Evolutionary conservation across 2,113 vertebrate species (phyloP).

Genomic region (Burhinus bistriatus): DNA sequence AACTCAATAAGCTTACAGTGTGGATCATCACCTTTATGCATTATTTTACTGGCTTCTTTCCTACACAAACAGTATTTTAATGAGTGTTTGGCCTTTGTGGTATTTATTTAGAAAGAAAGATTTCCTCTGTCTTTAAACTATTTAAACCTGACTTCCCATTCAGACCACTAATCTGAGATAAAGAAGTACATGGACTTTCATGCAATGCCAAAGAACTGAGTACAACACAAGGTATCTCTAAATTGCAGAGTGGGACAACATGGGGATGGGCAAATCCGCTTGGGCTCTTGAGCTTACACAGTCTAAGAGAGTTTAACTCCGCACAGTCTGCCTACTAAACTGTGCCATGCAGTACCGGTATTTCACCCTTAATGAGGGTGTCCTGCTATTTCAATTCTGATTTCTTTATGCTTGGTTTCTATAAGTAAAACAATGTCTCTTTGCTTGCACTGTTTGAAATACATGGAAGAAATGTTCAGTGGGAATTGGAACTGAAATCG

Average conservation of each 20-base stretch:
- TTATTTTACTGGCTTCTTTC: constrained; percentile 17
- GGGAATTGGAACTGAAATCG: not conserved
- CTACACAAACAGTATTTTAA: constrained; percentile 22
- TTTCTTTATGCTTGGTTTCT: not conserved
- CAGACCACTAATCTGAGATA: not conserved
- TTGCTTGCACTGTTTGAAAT: not conserved
- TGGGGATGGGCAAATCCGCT: not conserved
- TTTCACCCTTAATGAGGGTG: not conserved
- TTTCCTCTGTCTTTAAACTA: constrained; percentile 28
- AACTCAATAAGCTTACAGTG: not conserved
- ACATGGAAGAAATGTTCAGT: not conserved
- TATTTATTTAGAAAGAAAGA: constrained; percentile 39
- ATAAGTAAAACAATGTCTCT: not conserved
- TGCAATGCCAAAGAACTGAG: not conserved
- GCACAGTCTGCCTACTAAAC: not conserved
- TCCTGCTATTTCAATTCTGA: not conserved
- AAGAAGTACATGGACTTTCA: not conserved
- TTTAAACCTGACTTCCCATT: constrained; percentile 36
- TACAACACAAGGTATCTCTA: not conserved
- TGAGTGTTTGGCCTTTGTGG: constrained; percentile 6
- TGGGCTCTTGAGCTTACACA: not conserved
- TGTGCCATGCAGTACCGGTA: not conserved
- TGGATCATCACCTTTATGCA: not conserved
- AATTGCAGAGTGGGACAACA: not conserved
- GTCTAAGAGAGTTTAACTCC: not conserved